Evolutionary conservation across 2,797 vertebrate genomes (phyloP), one percentile per base, ranked within the genome.

Genomic region (Melanotaenia boesemani): DNA sequence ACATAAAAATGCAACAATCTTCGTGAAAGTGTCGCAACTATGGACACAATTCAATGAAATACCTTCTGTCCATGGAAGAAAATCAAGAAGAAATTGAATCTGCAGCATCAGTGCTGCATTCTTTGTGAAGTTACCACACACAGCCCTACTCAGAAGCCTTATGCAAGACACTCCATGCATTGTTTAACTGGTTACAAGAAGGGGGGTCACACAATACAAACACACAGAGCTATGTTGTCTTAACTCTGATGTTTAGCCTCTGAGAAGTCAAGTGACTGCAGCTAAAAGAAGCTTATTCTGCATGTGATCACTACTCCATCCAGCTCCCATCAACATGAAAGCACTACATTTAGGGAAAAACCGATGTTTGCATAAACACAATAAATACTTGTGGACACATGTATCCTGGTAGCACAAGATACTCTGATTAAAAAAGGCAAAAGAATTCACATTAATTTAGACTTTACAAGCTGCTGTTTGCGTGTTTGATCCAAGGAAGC

Each of bases 401-500:
- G 67, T 20, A 50, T 59, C 67, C 62, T 77, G 64, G 85, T 81
- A 88, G 73, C 58, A 57, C 65, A 11, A 74, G 72, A 77, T 62
- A 63, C 24, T 79, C 24, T 0, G 24, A 82, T 26, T 77, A 63
- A 66, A 81, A 76, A 87, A 89, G 71, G 81, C 58, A 60, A 77
- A 87, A 73, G 68, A 87, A 84, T 90, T 85, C 71, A 8, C 68
- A 68, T 85, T 76, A 91, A 90, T 83, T 63, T 52, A 7, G 70
- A 26, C 36, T 90, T 90, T 86, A 88, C 77, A 65, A 85, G 88
- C 81, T 90, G 81, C 82, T 41, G 79, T 82, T 66, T 57, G 58
- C 60, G 77, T 48, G 76, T 85, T 80, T 77, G 78, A 86, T 86
- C 83, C 81, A 70, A 74, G 65, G 63, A 52, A 83, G 41, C 88